Evolutionary conservation across 2,888 invertebrate genomes (phyloP), one percentile per base, ranked within the genome.

Genomic region (Caenorhabditis wallacei): DNA sequence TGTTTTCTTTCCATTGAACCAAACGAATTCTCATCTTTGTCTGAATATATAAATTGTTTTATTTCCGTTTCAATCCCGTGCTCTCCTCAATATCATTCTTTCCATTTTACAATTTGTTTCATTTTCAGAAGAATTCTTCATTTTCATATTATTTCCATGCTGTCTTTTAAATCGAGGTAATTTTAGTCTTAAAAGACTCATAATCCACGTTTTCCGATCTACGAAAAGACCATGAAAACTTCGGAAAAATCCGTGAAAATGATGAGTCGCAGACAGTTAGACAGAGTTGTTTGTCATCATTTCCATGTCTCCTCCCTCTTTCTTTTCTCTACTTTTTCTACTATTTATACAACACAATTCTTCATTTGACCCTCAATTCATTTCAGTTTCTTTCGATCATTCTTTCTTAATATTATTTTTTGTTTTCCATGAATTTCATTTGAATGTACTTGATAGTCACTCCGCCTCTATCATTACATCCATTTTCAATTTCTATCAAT

Each of bases 291-390:
- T 64, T 64, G 64, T 64, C 64, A 64, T 64, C 64, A 48, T 51
- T 64, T 64, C 30, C 30, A 30, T 30, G 48, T 48, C 48, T 64
- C 46, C 72, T 54, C 63, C 30, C 40, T 40, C 57, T 53, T 37
- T 56, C 10, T 13, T 8, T 22, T 48, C n/a, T n/a, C 18, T 8
- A 0, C 13, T 35, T 40, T 16, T 13, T 40, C 13, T 5, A 13
- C 37, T 68, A 53, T 68, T 43, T 54, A 53, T 68, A 53, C 43
- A n/a, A 40, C 53, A 54, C 68, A 11, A n/a, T 68, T 56, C 59
- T 43, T 18, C 40, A 10, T 30, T 57, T 22, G 46, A 37, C 40
- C 61, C 35, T 56, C 40, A 51, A 30, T 48, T 37, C 40, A 51
- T n/a, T 48, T 37, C n/a, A 8, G 22, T 61, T 61, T 46, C 2